phyloP scores from a whole-genome alignment of 2,113 vertebrate genomes.

The Chaetops frenatus region DNA sequence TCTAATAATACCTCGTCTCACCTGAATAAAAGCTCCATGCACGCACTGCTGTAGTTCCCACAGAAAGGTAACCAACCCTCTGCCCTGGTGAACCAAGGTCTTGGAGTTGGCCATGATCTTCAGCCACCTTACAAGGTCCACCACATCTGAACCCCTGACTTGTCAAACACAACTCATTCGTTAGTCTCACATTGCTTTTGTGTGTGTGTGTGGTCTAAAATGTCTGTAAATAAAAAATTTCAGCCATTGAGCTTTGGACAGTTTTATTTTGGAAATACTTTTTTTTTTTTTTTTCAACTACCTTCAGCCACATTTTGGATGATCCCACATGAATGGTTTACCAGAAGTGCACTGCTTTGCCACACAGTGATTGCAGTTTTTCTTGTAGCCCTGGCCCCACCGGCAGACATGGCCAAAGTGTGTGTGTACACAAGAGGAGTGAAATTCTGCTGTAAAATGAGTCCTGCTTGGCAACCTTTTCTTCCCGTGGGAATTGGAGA shows the following conservation, averaged over 20 bases:
- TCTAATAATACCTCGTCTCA: rapidly evolving
- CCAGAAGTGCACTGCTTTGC: background rate
- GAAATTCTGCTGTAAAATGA: background rate
- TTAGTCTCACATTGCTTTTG: background rate
- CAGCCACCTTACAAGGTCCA: background rate
- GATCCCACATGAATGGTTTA: background rate
- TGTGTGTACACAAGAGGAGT: background rate
- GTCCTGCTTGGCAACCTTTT: background rate
- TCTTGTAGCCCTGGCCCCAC: background rate
- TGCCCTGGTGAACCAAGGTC: background rate
- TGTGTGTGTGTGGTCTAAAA: background rate
- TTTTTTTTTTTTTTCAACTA: background rate
- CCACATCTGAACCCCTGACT: background rate
- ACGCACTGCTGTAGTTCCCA: background rate
- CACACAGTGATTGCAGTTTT: background rate
- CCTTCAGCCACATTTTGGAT: background rate
- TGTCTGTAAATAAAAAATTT: background rate
- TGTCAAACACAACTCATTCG: background rate
- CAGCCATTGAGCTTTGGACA: background rate
- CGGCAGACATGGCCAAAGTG: background rate
- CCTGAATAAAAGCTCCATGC: background rate
- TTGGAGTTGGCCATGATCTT: background rate
- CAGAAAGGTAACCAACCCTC: background rate
- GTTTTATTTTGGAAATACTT: background rate
- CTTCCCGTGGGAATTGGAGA: background rate